A percentile compares a stretch with the other conserved stretches of the same genome.
These are phyloP conservation scores for Austrolebias charrua DNA, from an alignment of 2,797 vertebrate genomes.

Conservation along the genomic window DNA sequence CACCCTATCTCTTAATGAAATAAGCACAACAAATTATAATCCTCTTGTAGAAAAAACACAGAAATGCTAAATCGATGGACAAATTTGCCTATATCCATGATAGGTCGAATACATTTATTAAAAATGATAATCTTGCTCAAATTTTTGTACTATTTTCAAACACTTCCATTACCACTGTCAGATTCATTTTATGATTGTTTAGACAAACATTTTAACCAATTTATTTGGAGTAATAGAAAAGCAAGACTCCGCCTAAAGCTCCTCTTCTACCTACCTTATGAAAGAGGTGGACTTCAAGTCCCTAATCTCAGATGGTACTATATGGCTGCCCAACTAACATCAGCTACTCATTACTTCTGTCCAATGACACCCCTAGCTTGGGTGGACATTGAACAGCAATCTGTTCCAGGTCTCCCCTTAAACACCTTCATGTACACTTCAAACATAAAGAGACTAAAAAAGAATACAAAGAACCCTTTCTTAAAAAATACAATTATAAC, in stretches of 20 bases:
- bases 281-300: background rate
- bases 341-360: conserved; percentile 19
- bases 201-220: background rate
- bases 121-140: conserved; percentile 12
- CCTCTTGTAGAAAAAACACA: background rate
- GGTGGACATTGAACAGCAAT: conserved; percentile 3
- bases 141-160: conserved; percentile 16
- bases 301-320: conserved; percentile 14
- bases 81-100: background rate
- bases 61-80: background rate
- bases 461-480: too few relatives aligned
- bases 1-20: background rate
- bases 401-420: conserved; percentile 7
- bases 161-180: conserved; percentile 10
- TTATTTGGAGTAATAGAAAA: conserved; percentile 15
- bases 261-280: conserved; percentile 15
- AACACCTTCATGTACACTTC: too few relatives aligned
- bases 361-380: background rate
- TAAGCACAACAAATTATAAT: background rate
- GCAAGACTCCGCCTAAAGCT: background rate
- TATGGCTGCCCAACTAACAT: conserved; percentile 6
- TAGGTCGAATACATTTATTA: conserved; percentile 4
- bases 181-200: background rate
- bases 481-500: too few relatives aligned
- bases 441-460: too few relatives aligned